Conservation (phyloP, 2,888 invertebrate species). For the Petrolisthes cinctipes region DNA sequence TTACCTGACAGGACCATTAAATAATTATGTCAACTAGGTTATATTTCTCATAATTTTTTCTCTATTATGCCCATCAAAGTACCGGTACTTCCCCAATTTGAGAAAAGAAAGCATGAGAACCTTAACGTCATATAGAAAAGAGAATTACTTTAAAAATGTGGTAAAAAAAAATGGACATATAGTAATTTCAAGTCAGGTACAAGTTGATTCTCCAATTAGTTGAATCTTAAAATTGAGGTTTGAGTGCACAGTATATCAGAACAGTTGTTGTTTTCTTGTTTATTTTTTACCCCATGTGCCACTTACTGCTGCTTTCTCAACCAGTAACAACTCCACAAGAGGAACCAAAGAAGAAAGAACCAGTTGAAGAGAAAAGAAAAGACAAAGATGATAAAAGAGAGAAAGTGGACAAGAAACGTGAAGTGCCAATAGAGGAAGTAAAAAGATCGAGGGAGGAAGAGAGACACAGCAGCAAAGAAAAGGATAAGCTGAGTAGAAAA, state of each 20-base stretch:
- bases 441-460: constrained; percentile 43
- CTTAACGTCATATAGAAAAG: too few species aligned
- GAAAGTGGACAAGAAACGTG: not conserved
- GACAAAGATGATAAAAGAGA: constrained; percentile 53
- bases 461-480: constrained; percentile 40
- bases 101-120: too few species aligned
- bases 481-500: constrained; percentile 36
- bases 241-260: not conserved
- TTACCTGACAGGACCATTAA: too few species aligned
- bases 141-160: too few species aligned
- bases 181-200: too few species aligned
- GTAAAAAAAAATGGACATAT: too few species aligned
- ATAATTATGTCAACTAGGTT: too few species aligned
- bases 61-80: too few species aligned
- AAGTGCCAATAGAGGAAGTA: constrained; percentile 27
- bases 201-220: too few species aligned
- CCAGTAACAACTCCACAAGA: constrained; percentile 42
- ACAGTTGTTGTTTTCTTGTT: not conserved
- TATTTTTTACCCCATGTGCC: not conserved
- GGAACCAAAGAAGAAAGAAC: constrained; percentile 43
- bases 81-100: too few species aligned
- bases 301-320: not conserved
- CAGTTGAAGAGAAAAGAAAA: constrained; percentile 51
- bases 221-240: too few species aligned
- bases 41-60: too few species aligned